Evolutionary conservation across 2,113 vertebrate genomes (phyloP), one percentile per base, ranked within the genome.

Genomic region (Caretta caretta): DNA sequence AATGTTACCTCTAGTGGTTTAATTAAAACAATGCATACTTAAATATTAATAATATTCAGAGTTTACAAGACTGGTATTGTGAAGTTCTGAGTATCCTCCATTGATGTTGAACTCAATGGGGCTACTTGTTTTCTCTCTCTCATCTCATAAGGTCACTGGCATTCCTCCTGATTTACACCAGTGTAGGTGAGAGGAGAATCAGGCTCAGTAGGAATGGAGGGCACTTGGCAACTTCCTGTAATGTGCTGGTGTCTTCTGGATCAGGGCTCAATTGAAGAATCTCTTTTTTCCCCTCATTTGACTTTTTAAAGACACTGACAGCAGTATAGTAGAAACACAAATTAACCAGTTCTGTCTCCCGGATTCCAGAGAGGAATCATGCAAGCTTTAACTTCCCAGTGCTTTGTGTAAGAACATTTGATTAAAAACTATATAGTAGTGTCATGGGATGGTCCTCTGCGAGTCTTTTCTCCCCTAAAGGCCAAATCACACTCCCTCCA

Each of bases 281-380:
- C 3, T 81, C 49, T 83, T n/a, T 65, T 35, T 16, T 59, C 42
- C 42, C 29, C 50, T 76, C 54, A 22, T 57, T 80, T 86, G n/a
- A 49, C 4, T 65, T 65, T 83, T 84, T 91, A 48, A 27, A 57
- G 57, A 78, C 51, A 53, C 19, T 53, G 53, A 53, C 19, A 81
- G 29, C 38, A 54, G 8, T 9, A 2, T 53, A 10, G 2, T 12
- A 53, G 56, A 78, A 91, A 20, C 31, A 38, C 31, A 65, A 35
- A 35, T 65, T 19, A 87, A 48, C 29, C 13, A 85, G 6, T 10
- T 6, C 11, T 85, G 50, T 8, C 6, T 50, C 17, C 38, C 16
- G 38, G 3, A 8, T 11, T 75, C 25, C 14, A 79, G 25, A 56
- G 0, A 0, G 4, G 4, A 6, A 54, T 4, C 46, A 3, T 22